Evolutionary conservation across 2,888 invertebrate genomes (phyloP).

Genomic region (Pammene fasciana): DNA sequence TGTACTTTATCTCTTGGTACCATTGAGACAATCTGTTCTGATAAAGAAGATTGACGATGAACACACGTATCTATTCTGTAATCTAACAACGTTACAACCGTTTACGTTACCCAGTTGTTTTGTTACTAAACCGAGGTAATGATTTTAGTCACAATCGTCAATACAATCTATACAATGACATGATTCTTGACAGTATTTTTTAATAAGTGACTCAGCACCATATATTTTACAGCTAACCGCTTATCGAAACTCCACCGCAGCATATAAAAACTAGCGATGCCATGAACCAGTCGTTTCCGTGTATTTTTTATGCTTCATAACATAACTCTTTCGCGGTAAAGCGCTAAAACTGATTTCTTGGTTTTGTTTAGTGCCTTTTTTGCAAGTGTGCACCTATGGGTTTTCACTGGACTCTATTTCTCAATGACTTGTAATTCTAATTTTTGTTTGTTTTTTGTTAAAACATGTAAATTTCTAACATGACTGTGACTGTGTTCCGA

Average conservation of each 20-base stretch:
- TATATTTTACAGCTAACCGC: conserved; percentile 8
- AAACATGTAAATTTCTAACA: too few species aligned
- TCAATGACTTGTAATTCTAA: background rate
- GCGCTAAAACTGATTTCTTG: conserved; percentile 59
- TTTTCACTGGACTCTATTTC: conserved; percentile 29
- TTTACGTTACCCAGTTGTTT: too few species aligned
- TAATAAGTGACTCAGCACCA: background rate
- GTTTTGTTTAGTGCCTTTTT: conserved; percentile 58
- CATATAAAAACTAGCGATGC: conserved; percentile 41
- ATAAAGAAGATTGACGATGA: too few species aligned
- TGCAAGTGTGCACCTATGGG: conserved; percentile 31
- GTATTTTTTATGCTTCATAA: conserved; percentile 49
- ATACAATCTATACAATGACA: too few species aligned
- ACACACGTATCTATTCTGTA: too few species aligned
- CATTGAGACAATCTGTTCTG: too few species aligned
- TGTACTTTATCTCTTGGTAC: too few species aligned
- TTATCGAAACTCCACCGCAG: conserved; percentile 25
- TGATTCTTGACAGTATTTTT: background rate
- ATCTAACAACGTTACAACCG: too few species aligned
- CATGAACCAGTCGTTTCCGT: conserved; percentile 45
- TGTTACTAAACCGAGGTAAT: too few species aligned
- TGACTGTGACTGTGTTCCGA: too few species aligned
- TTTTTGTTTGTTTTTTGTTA: too few species aligned
- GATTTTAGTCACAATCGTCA: too few species aligned
- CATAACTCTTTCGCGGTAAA: conserved; percentile 52